These are phyloP conservation scores for Drosophila mayri DNA, from an alignment of 1,140 invertebrate genomes.

Conservation along the genomic window DNA sequence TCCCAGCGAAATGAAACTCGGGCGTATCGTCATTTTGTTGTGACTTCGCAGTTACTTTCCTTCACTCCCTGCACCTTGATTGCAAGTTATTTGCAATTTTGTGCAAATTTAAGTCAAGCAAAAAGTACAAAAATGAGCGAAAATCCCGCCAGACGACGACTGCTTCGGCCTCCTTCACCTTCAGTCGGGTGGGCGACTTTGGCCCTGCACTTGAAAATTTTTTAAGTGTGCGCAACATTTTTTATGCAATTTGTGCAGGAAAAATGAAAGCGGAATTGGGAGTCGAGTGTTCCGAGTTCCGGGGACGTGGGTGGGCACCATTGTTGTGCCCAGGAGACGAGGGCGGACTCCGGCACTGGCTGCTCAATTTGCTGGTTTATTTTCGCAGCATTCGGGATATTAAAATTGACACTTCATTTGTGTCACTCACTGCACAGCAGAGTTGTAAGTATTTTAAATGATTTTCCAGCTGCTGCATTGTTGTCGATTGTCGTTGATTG, in stretches of 20 bases:
- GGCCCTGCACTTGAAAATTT: slow-evolving; percentile 76
- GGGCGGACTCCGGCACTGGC: slow-evolving; percentile 2
- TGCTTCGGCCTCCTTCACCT: not conserved
- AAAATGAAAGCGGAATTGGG: slow-evolving; percentile 2
- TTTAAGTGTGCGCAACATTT: slow-evolving; percentile 66
- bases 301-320: not conserved
- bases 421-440: slow-evolving; percentile 31
- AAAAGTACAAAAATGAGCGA: slow-evolving; percentile 27
- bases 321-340: slow-evolving; percentile 36
- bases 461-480: slow-evolving; percentile 25
- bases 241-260: slow-evolving; percentile 65
- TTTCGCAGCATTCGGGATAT: slow-evolving; percentile 49
- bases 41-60: slow-evolving; percentile 53
- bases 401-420: slow-evolving; percentile 72
- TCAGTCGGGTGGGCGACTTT: slow-evolving; percentile 25
- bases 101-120: slow-evolving; percentile 64
- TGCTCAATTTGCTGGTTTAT: slow-evolving; percentile 64
- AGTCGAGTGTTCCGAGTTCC: not conserved
- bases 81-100: slow-evolving; percentile 82
- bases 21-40: slow-evolving; percentile 51
- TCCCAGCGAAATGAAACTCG: slow-evolving; percentile 59
- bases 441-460: slow-evolving; percentile 43
- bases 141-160: slow-evolving; percentile 24
- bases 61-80: slow-evolving; percentile 69
- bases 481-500: slow-evolving; percentile 25